phyloP scores from a whole-genome alignment of 2,888 invertebrate genomes.

The Ommatoiulus sabulosus region DNA sequence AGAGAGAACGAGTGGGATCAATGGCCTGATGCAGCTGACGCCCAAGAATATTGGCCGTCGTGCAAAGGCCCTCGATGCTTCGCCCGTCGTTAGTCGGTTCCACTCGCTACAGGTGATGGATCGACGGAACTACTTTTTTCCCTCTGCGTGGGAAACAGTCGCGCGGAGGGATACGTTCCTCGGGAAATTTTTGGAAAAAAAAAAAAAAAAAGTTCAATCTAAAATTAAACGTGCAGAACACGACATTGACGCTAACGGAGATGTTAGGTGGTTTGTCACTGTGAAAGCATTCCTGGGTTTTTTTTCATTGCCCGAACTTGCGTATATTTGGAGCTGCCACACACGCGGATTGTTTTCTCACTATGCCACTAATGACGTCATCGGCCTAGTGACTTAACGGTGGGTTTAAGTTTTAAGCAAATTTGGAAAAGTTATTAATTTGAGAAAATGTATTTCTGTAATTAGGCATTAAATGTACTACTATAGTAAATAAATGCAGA shows the following conservation, averaged over 20 bases:
- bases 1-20: slow-evolving; percentile 37
- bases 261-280: neutral
- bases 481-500: too few relatives aligned
- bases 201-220: neutral
- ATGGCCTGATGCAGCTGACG: slow-evolving; percentile 37
- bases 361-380: too few relatives aligned
- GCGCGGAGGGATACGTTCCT: neutral
- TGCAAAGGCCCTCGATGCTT: neutral
- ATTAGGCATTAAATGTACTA: too few relatives aligned
- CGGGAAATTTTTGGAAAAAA: neutral
- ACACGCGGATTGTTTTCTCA: too few relatives aligned
- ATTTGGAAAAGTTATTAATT: too few relatives aligned
- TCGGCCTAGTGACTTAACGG: too few relatives aligned
- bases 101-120: neutral
- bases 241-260: too few relatives aligned
- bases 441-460: too few relatives aligned
- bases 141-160: neutral
- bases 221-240: neutral
- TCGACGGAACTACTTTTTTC: neutral
- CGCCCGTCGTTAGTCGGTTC: neutral
- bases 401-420: too few relatives aligned
- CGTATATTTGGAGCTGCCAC: too few relatives aligned
- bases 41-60: neutral
- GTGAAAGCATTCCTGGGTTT: neutral
- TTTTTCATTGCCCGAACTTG: too few relatives aligned